A percentile compares a stretch with the other conserved stretches of the same genome.
Conservation (phyloP, 2,113 vertebrate genomes). For the Nerophis lumbriciformis region DNA sequence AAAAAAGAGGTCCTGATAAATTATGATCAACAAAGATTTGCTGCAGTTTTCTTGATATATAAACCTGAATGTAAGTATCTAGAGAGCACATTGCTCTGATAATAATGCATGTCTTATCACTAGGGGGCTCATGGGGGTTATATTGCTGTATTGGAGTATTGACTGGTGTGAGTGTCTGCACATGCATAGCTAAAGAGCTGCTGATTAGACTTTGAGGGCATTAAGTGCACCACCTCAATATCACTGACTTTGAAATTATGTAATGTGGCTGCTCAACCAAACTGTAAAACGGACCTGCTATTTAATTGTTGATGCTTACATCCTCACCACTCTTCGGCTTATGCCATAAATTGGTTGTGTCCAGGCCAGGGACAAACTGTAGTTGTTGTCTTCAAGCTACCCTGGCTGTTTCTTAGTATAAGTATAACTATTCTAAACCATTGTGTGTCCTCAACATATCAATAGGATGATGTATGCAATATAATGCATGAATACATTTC, state of each 20-base stretch:
- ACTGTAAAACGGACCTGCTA: background rate
- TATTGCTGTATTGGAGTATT: slow-evolving; percentile 59
- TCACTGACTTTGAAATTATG: background rate
- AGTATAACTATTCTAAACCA: too few relatives aligned
- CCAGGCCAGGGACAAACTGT: too few relatives aligned
- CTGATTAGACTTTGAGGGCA: slow-evolving; percentile 21
- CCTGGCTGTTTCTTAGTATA: too few relatives aligned
- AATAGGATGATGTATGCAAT: too few relatives aligned
- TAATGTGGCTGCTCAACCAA: too few relatives aligned
- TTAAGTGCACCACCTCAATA: slow-evolving; percentile 3
- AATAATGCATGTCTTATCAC: slow-evolving; percentile 69
- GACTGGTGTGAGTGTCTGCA: slow-evolving; percentile 48
- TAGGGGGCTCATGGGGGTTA: slow-evolving; percentile 47
- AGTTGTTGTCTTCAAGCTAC: too few relatives aligned
- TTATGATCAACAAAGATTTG: background rate
- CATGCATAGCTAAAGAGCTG: slow-evolving; percentile 34
- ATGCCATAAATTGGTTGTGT: too few relatives aligned
- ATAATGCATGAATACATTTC: too few relatives aligned
- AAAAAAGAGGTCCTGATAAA: background rate
- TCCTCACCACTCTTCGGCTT: background rate
- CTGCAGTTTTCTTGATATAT: background rate
- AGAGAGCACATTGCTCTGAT: slow-evolving; percentile 46
- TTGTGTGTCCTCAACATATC: too few relatives aligned
- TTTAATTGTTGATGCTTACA: background rate
- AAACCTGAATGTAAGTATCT: slow-evolving; percentile 1